Evolutionary conservation across 1,140 invertebrate genomes (phyloP).

Genomic region (Drosophila repleta): DNA sequence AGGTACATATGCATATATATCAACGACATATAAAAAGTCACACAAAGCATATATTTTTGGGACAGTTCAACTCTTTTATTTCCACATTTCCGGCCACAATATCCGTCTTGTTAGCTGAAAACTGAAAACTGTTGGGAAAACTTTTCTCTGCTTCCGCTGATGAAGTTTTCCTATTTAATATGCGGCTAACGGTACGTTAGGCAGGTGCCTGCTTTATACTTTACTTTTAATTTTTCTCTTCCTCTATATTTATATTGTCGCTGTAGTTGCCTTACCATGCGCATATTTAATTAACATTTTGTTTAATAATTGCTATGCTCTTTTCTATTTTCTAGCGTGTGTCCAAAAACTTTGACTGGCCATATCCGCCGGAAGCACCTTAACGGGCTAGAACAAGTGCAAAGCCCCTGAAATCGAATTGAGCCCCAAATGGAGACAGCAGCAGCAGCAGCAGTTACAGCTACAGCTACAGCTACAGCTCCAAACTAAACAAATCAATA

Average conservation of each 20-base stretch:
- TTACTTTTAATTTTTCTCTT: constrained; percentile 66
- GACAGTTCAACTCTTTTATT: background rate
- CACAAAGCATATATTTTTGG: constrained; percentile 14
- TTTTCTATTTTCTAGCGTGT: constrained; percentile 62
- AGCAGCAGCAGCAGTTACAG: background rate
- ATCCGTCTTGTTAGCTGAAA: constrained; percentile 34
- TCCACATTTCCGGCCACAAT: constrained; percentile 63
- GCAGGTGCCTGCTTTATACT: constrained; percentile 45
- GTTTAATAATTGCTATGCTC: constrained; percentile 71
- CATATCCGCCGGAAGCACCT: constrained; percentile 75
- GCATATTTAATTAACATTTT: constrained; percentile 70
- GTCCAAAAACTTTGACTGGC: constrained; percentile 68
- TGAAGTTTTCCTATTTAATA: constrained; percentile 36
- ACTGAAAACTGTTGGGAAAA: constrained; percentile 52
- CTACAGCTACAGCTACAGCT: too few relatives aligned
- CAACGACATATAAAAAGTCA: background rate
- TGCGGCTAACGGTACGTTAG: constrained; percentile 47
- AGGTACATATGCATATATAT: constrained; percentile 10
- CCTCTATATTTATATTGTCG: constrained; percentile 16
- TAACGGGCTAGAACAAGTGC: constrained; percentile 72
- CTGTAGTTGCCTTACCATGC: constrained; percentile 54
- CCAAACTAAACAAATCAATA: constrained; percentile 22
- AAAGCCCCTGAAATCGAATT: constrained; percentile 52
- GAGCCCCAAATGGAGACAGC: background rate
- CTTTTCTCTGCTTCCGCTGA: constrained; percentile 54